Percentiles rank a stretch among this genome's conserved stretches.
Conservation (phyloP, 1,140 invertebrate species). For the Bombus difficillimus region DNA sequence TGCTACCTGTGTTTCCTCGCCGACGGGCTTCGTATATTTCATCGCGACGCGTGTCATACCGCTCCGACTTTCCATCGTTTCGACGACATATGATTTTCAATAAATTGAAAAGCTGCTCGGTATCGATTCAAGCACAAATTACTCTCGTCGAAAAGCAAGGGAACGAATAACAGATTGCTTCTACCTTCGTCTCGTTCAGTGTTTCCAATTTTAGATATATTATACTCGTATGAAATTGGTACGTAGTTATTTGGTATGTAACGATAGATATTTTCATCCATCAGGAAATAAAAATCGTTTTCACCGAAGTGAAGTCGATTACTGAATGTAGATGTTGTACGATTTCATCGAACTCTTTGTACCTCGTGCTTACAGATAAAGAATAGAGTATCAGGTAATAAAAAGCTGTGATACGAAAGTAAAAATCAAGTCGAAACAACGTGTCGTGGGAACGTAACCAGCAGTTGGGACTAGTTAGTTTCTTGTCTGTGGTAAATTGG, state of each 20-base stretch:
- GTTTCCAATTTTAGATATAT: neutral
- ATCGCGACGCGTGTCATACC: neutral
- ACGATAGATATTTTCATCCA: neutral
- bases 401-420: neutral
- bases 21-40: neutral
- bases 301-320: neutral
- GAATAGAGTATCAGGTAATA: neutral
- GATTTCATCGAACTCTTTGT: neutral
- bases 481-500: slow-evolving; percentile 26
- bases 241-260: neutral
- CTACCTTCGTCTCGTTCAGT: neutral
- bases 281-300: neutral
- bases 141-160: neutral
- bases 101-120: neutral
- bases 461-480: slow-evolving; percentile 45
- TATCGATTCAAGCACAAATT: slow-evolving; percentile 7
- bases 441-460: slow-evolving; percentile 11
- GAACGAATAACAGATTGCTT: neutral
- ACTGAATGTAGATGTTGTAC: neutral
- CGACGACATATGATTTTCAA: neutral
- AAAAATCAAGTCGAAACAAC: slow-evolving; percentile 22
- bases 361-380: neutral
- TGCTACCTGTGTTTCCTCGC: slow-evolving; percentile 19
- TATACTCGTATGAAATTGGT: neutral
- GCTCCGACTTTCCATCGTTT: neutral